Base-by-base conservation (phyloP, 2,113 vertebrate species). In the Sialia sialis region DNA sequence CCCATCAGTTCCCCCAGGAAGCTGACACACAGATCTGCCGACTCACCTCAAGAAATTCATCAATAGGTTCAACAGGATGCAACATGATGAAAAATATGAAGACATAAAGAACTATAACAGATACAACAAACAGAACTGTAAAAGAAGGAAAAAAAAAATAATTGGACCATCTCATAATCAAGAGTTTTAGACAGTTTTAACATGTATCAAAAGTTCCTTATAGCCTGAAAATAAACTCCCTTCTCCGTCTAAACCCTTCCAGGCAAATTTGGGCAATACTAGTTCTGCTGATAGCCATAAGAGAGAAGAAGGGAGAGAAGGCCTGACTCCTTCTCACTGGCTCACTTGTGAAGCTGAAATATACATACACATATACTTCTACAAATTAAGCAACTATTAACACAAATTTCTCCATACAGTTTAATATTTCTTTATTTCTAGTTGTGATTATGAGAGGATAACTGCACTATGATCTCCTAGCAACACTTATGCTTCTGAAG, bases 31-130 rank as follows among this genome's bases (percentile, higher is more conserved):
- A 4, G 15, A 43, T 13, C 67, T 18, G 29, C 56, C 46, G 52
- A 76, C 98, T 97, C 98, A 99, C 99, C 98, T 99, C 97, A 66
- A 99, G 96, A 97, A 98, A 97, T 0, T 68, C 2, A 4, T 99
- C 98, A 55, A 99, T 97, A 68, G 94, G 83, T 79, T 98, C 76
- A 76, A 98, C 80, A 25, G 98, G 99, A 95, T 98, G 91, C 94
- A 99, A 98, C 98, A 99, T 97, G 97, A 99, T 98, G 98, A 98
- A 98, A 62, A 99, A 95, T 66, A 99, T 96, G 91, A 98, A 97
- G 96, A 97, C 87, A 68, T 97, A 98, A 36, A 98, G 97, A 93
- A 97, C 84, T 82, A 96, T 75, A 91, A 98, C 96, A 84, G 98
- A 98, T 69, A 92, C 6, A 89, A 98, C 97, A 93, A 98, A 98